A percentile compares a stretch with the other conserved stretches of the same genome.
Evolutionary conservation across 2,888 invertebrate genomes (phyloP).

Genomic region (Rhamnusium bicolor): DNA sequence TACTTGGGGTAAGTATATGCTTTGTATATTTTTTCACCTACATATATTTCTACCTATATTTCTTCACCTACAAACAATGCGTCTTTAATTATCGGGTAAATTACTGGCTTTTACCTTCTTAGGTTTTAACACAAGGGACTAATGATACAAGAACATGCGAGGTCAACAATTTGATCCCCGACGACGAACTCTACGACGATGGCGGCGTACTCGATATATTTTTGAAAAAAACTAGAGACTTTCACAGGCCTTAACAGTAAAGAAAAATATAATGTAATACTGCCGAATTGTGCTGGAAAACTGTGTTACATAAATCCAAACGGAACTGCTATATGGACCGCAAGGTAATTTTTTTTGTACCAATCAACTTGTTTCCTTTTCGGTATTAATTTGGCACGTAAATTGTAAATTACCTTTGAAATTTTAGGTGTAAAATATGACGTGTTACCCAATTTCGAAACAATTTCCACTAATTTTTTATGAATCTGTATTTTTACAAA

Average conservation of each 20-base stretch:
- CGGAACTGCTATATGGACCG: constrained; percentile 44
- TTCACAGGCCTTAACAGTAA: constrained; percentile 22
- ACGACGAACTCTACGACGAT: constrained; percentile 17
- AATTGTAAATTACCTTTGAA: too few relatives aligned
- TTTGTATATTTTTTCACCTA: too few relatives aligned
- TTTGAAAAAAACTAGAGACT: constrained; percentile 23
- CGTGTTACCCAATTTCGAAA: too few relatives aligned
- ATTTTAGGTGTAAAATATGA: too few relatives aligned
- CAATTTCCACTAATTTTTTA: too few relatives aligned
- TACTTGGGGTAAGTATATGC: not conserved
- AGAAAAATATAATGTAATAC: not conserved
- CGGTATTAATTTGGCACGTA: too few relatives aligned
- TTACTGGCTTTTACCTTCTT: not conserved
- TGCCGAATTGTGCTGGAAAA: constrained; percentile 5
- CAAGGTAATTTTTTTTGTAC: constrained; percentile 35
- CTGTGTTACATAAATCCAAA: constrained; percentile 37
- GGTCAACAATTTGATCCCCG: constrained; percentile 21
- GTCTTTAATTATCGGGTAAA: too few relatives aligned
- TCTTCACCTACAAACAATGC: too few relatives aligned
- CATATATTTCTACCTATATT: too few relatives aligned
- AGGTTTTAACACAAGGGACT: not conserved
- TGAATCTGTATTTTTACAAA: too few relatives aligned
- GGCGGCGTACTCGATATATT: constrained; percentile 12
- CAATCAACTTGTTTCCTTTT: not conserved
- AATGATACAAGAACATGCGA: not conserved